Conservation (phyloP, 2,888 invertebrate species). For the Yponomeuta evonymella region DNA sequence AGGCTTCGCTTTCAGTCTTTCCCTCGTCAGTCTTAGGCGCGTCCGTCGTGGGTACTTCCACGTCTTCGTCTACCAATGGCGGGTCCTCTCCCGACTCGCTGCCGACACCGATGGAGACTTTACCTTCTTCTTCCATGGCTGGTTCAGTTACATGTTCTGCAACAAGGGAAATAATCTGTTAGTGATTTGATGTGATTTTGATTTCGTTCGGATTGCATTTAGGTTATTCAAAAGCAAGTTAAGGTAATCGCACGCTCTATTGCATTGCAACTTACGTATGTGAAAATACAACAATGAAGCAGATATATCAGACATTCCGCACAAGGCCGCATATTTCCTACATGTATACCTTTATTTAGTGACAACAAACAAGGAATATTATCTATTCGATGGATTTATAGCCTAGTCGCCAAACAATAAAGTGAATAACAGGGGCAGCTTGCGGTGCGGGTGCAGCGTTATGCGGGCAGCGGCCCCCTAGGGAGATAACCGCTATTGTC, state of each 20-base stretch:
- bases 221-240: too few relatives aligned
- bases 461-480: conserved; percentile 28
- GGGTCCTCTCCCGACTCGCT: conserved; percentile 27
- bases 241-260: too few relatives aligned
- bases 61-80: background rate
- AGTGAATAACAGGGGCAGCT: background rate
- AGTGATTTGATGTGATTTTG: too few relatives aligned
- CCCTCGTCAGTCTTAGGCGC: conserved; percentile 29
- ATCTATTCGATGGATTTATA: background rate
- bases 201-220: too few relatives aligned
- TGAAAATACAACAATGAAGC: too few relatives aligned
- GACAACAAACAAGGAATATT: background rate
- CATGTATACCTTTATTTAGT: too few relatives aligned
- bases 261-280: too few relatives aligned
- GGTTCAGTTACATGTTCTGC: conserved; percentile 64
- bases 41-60: conserved; percentile 26
- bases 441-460: conserved; percentile 13
- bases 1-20: conserved; percentile 32
- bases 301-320: too few relatives aligned
- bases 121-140: conserved; percentile 58
- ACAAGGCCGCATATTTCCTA: too few relatives aligned
- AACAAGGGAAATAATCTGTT: conserved; percentile 37
- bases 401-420: background rate
- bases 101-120: conserved; percentile 36
- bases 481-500: conserved; percentile 52